A percentile compares a stretch with the other conserved stretches of the same genome.
phyloP scores from a whole-genome alignment of 2,888 invertebrate genomes.

The Nomada fabriciana region DNA sequence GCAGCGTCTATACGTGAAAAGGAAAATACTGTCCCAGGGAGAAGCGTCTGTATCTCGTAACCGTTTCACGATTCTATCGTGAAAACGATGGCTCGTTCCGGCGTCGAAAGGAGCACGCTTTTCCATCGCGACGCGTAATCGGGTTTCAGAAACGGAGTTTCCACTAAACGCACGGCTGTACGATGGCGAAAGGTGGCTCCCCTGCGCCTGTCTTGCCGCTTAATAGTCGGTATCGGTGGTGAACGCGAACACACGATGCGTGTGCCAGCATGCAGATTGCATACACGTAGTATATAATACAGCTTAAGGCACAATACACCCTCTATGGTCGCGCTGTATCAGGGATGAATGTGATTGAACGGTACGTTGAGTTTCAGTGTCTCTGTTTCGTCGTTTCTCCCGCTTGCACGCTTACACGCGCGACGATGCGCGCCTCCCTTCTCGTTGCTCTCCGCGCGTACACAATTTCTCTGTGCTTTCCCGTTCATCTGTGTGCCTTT shows the following conservation, averaged over 20 bases:
- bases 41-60: no score
- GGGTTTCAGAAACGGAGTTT: slow-evolving; percentile 29
- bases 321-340: slow-evolving; percentile 33
- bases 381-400: slow-evolving; percentile 38
- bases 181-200: slow-evolving; percentile 25
- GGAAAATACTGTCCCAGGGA: no score
- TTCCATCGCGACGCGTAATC: slow-evolving; percentile 22
- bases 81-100: slow-evolving; percentile 9
- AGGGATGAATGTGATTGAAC: slow-evolving; percentile 70
- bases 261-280: slow-evolving; percentile 66
- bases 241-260: slow-evolving; percentile 37
- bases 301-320: slow-evolving; percentile 63
- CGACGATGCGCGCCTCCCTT: slow-evolving; percentile 22
- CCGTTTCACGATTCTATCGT: neutral
- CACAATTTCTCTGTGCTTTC: neutral
- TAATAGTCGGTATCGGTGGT: slow-evolving; percentile 62
- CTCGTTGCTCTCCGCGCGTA: neutral
- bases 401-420: slow-evolving; percentile 9
- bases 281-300: slow-evolving; percentile 62
- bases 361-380: slow-evolving; percentile 57
- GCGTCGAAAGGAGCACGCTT: slow-evolving; percentile 12
- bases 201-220: slow-evolving; percentile 42
- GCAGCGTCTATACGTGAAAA: no score
- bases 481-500: slow-evolving; percentile 17
- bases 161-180: slow-evolving; percentile 12